These are phyloP conservation scores for Noctua janthe DNA, from an alignment of 2,888 invertebrate species.

Conservation along the genomic window DNA sequence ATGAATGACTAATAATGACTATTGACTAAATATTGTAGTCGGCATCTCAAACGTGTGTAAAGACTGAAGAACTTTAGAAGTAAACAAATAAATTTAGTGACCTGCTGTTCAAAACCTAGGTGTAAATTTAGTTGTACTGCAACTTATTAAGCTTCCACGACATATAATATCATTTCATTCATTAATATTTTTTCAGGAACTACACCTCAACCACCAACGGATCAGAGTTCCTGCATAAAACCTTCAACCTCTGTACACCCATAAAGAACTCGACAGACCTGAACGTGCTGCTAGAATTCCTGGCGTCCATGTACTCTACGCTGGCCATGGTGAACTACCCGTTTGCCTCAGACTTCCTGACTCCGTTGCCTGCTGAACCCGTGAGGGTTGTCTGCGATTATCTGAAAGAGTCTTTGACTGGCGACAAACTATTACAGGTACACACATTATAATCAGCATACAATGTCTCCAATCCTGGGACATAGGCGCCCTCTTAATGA, in stretches of 20 bases:
- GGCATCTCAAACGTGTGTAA: too few relatives aligned
- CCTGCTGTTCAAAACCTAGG: not conserved
- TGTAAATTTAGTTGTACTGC: not conserved
- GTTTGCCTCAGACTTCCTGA: conserved; percentile 95
- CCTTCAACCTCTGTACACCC: conserved; percentile 94
- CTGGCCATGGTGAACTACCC: conserved; percentile 99
- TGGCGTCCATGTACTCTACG: conserved; percentile 93
- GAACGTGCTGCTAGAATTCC: conserved; percentile 91
- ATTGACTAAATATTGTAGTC: not conserved
- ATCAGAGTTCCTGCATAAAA: conserved; percentile 92
- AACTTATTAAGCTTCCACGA: not conserved
- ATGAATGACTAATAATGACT: not conserved
- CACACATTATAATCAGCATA: not conserved
- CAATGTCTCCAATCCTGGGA: not conserved
- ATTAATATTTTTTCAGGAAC: conserved; percentile 78
- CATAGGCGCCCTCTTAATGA: not conserved
- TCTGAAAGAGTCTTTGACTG: conserved; percentile 84
- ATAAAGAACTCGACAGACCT: conserved; percentile 88
- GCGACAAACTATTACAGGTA: conserved; percentile 89
- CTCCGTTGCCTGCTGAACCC: conserved; percentile 96
- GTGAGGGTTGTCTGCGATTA: conserved; percentile 92
- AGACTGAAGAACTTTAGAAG: not conserved
- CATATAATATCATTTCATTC: not conserved
- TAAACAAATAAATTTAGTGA: not conserved
- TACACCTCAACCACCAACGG: conserved; percentile 91